A percentile compares a stretch with the other conserved stretches of the same genome.
phyloP scores from a whole-genome alignment of 2,888 invertebrate genomes.

The Ochropleura plecta region DNA sequence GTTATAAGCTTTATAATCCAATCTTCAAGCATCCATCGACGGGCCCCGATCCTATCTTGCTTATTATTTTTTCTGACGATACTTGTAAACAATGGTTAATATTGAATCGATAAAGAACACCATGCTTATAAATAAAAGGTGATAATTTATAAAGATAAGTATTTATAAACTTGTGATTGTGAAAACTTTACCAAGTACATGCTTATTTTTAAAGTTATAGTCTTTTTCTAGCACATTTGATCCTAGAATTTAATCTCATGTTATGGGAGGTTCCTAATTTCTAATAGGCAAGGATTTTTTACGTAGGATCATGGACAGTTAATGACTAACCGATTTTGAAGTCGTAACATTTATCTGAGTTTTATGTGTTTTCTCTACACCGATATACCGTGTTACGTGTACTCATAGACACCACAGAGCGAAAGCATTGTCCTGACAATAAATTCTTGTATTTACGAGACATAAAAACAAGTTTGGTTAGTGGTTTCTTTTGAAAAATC shows the following conservation, averaged over 20 bases:
- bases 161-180: constrained; percentile 5
- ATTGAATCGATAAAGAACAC: constrained; percentile 60
- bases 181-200: background rate
- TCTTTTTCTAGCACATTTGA: background rate
- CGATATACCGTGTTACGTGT: constrained; percentile 9
- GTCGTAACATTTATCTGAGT: constrained; percentile 24
- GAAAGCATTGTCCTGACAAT: constrained; percentile 31
- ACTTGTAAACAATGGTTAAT: constrained; percentile 64
- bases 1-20: constrained; percentile 54
- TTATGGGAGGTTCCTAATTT: constrained; percentile 10
- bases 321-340: constrained; percentile 34
- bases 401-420: constrained; percentile 1
- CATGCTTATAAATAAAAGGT: constrained; percentile 47
- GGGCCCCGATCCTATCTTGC: constrained; percentile 67
- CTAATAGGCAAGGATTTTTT: background rate
- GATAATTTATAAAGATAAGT: constrained; percentile 49
- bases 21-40: constrained; percentile 49
- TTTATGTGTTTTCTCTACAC: constrained; percentile 35
- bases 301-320: constrained; percentile 3
- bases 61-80: constrained; percentile 64
- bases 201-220: background rate
- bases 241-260: background rate
- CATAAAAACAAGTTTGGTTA: constrained; percentile 61
- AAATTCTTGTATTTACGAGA: constrained; percentile 58
- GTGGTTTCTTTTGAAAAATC: constrained; percentile 56